Evolutionary conservation across 2,797 vertebrate species (phyloP).

Genomic region (Ctenochaetus hawaiiensis): DNA sequence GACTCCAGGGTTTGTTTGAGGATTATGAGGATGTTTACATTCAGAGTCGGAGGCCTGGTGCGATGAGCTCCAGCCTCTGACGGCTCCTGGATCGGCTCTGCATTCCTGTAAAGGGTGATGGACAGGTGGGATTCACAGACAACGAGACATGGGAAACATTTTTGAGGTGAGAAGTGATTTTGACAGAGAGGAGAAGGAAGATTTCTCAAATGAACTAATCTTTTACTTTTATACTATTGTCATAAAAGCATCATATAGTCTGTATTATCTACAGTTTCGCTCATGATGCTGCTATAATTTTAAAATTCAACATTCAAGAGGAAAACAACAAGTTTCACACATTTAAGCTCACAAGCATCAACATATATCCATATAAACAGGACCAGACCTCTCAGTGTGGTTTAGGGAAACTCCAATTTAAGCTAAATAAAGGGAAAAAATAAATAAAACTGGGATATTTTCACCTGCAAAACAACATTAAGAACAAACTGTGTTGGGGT

Average conservation of each 20-base stretch:
- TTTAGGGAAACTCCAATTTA: background rate
- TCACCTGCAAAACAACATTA: background rate
- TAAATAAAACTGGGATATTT: background rate
- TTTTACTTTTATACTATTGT: background rate
- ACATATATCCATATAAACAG: no score
- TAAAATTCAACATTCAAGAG: background rate
- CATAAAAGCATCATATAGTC: background rate
- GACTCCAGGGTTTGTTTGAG: conserved; percentile 79
- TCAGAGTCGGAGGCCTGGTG: conserved; percentile 63
- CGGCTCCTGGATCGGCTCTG: conserved; percentile 34
- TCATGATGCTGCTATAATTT: background rate
- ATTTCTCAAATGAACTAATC: background rate
- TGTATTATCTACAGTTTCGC: no score
- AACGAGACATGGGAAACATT: background rate
- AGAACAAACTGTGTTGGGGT: background rate
- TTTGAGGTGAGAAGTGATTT: conserved; percentile 8
- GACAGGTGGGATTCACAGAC: conserved; percentile 44
- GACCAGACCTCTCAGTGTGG: no score
- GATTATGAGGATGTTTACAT: conserved; percentile 77
- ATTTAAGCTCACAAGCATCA: background rate
- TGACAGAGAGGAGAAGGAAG: background rate
- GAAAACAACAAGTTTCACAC: background rate
- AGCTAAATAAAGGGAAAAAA: background rate
- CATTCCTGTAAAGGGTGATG: conserved; percentile 52
- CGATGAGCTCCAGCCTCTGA: conserved; percentile 44